Conservation (phyloP, 2,888 invertebrate species). For the Rhagonycha fulva region DNA sequence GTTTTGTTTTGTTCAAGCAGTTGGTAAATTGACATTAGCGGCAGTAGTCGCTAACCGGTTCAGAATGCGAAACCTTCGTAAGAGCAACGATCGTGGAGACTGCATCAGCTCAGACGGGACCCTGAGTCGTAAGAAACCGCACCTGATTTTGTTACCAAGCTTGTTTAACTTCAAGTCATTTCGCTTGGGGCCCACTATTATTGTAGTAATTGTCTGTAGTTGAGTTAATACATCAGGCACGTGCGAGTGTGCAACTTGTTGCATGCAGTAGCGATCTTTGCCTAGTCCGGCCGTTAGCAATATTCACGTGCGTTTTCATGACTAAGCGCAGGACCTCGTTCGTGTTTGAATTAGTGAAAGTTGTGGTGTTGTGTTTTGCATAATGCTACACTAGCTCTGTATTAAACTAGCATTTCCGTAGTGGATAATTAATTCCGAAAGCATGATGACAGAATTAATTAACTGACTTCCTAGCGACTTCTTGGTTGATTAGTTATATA, state of each 20-base stretch:
- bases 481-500: slow-evolving; percentile 31
- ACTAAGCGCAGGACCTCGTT: slow-evolving; percentile 20
- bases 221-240: slow-evolving; percentile 40
- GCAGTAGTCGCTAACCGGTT: slow-evolving; percentile 39
- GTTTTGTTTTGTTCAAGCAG: slow-evolving; percentile 27
- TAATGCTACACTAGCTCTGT: slow-evolving; percentile 22
- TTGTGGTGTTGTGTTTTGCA: slow-evolving; percentile 23
- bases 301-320: slow-evolving; percentile 27
- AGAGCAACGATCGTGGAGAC: slow-evolving; percentile 33
- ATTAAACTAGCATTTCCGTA: slow-evolving; percentile 19
- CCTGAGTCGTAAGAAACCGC: slow-evolving; percentile 35
- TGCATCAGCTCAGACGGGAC: slow-evolving; percentile 33
- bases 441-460: slow-evolving; percentile 30
- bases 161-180: slow-evolving; percentile 26
- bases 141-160: slow-evolving; percentile 29
- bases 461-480: slow-evolving; percentile 24
- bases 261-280: slow-evolving; percentile 32
- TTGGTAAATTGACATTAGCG: slow-evolving; percentile 34
- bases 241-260: slow-evolving; percentile 44
- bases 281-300: slow-evolving; percentile 19
- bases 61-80: slow-evolving; percentile 37
- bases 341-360: slow-evolving; percentile 26
- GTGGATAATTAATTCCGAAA: slow-evolving; percentile 26
- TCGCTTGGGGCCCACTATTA: slow-evolving; percentile 26
- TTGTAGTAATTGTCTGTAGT: slow-evolving; percentile 38